These are phyloP conservation scores for Drosophila dunni DNA, from an alignment of 1,140 invertebrate species.

Conservation along the genomic window DNA sequence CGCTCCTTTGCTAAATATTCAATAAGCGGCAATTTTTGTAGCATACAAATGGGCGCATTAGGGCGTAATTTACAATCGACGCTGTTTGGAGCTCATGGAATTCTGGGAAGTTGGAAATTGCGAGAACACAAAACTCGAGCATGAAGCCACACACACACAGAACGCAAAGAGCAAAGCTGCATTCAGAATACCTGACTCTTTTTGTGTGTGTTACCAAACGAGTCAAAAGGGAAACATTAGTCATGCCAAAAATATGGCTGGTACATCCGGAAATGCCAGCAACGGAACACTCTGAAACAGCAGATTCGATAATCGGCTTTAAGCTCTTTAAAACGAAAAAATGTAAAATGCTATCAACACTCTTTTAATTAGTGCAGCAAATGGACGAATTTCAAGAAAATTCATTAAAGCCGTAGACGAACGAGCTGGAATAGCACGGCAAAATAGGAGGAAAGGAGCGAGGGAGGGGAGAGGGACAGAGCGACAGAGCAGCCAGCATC, in stretches of 20 bases:
- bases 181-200: constrained; percentile 16
- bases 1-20: constrained; percentile 73
- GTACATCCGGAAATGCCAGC: constrained; percentile 21
- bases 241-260: constrained; percentile 58
- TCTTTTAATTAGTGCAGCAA: constrained; percentile 71
- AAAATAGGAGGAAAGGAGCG: neutral
- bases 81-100: constrained; percentile 26
- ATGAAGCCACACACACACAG: constrained; percentile 7
- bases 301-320: constrained; percentile 40
- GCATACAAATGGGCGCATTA: constrained; percentile 83
- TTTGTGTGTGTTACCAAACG: constrained; percentile 62
- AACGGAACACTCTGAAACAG: neutral
- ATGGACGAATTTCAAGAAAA: constrained; percentile 60
- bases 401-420: constrained; percentile 54
- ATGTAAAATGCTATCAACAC: constrained; percentile 68
- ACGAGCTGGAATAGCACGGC: neutral
- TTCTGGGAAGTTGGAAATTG: too few species aligned
- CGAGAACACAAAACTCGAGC: constrained; percentile 22
- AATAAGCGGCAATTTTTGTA: constrained; percentile 83
- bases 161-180: constrained; percentile 25
- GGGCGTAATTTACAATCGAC: constrained; percentile 80
- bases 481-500: constrained; percentile 34
- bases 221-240: constrained; percentile 82
- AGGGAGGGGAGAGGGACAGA: neutral
- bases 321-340: constrained; percentile 49